These are phyloP conservation scores for Philopedon plagiatum DNA, from an alignment of 2,888 invertebrate genomes.

Conservation along the genomic window DNA sequence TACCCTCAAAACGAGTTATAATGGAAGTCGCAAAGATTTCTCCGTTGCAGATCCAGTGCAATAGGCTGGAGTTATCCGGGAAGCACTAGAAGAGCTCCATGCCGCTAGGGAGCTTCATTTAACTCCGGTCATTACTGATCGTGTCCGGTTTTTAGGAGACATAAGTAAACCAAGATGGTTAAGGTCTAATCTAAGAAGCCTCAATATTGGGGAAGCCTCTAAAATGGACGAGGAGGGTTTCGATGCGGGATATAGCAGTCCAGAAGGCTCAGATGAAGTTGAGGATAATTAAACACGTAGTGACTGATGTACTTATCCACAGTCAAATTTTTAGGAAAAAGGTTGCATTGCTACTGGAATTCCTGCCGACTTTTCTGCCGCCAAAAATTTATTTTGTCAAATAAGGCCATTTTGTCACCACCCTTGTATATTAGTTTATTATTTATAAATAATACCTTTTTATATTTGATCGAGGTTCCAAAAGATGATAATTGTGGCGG, in stretches of 20 bases:
- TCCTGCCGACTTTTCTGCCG: too few species aligned
- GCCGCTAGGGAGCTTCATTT: neutral
- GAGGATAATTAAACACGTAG: neutral
- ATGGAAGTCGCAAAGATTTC: neutral
- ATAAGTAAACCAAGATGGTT: neutral
- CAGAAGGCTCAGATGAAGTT: neutral
- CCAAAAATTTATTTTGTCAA: too few species aligned
- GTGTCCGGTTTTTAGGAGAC: neutral
- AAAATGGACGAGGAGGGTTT: neutral
- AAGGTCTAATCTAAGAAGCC: neutral
- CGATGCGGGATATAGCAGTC: neutral
- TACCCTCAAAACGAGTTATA: neutral
- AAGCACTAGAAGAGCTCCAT: neutral
- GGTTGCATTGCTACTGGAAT: too few species aligned
- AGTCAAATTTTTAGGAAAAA: too few species aligned
- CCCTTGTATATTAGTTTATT: too few species aligned
- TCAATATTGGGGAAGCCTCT: neutral
- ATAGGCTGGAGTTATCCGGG: neutral
- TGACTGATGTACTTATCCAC: too few species aligned
- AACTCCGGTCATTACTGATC: neutral
- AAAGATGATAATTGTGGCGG: too few species aligned
- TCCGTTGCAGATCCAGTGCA: neutral
- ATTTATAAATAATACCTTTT: too few species aligned
- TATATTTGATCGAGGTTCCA: too few species aligned
- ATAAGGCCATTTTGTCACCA: too few species aligned